phyloP scores from a whole-genome alignment of 2,113 vertebrate species.

The Corythornis madagascariensis region DNA sequence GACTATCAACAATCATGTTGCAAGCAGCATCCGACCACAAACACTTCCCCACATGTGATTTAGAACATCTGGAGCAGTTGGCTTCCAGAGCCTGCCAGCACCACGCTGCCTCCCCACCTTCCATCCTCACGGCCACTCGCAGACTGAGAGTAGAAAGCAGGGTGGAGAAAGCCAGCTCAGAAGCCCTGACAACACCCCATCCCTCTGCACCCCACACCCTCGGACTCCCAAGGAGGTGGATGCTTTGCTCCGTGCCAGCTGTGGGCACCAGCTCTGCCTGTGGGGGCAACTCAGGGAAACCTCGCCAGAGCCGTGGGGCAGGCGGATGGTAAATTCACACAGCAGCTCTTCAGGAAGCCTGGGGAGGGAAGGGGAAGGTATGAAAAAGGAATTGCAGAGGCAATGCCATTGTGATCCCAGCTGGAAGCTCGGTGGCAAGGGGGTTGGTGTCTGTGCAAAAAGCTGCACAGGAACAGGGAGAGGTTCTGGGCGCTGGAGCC shows the following conservation, averaged over 20 bases:
- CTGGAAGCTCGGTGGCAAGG: slow-evolving; percentile 7
- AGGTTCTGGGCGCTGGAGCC: not conserved
- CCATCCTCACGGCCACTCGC: not conserved
- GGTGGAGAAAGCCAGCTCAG: not conserved
- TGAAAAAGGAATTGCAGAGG: slow-evolving; percentile 43
- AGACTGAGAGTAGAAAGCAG: not conserved
- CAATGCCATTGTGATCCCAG: slow-evolving; percentile 54
- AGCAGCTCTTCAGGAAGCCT: not conserved
- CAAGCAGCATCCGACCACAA: slow-evolving; percentile 75
- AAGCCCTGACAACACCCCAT: not conserved
- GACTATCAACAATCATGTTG: slow-evolving; percentile 77
- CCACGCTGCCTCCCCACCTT: not conserved
- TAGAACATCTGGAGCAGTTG: slow-evolving; percentile 70
- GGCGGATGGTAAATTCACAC: not conserved
- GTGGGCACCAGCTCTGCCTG: too few relatives aligned
- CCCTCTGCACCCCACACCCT: not conserved
- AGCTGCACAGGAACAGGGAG: not conserved
- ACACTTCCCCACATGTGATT: slow-evolving; percentile 77
- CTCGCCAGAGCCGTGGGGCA: not conserved
- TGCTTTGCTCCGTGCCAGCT: not conserved
- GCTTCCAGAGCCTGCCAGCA: slow-evolving; percentile 12
- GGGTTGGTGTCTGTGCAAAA: not conserved
- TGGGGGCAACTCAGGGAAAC: accelerated
- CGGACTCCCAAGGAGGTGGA: accelerated
- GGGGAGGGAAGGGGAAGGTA: not conserved